phyloP scores from a whole-genome alignment of 2,113 vertebrate species.

The Geococcyx californianus region DNA sequence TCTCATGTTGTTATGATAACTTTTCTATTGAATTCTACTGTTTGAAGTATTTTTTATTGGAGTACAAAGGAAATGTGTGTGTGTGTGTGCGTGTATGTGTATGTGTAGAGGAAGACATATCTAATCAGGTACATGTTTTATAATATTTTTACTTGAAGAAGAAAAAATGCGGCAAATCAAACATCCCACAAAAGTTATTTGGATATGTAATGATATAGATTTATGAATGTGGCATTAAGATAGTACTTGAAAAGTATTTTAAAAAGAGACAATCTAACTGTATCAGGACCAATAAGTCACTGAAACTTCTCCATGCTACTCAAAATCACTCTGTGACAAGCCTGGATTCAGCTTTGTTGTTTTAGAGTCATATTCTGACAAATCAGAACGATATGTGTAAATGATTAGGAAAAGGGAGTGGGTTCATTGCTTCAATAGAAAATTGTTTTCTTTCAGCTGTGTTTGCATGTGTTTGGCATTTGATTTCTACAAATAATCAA shows the following conservation, averaged over 20 bases:
- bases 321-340: not conserved
- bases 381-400: not conserved
- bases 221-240: not conserved
- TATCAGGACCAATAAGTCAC: not conserved
- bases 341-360: not conserved
- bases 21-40: not conserved
- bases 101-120: accelerated
- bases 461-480: not conserved
- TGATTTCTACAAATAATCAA: not conserved
- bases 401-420: not conserved
- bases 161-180: accelerated
- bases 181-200: not conserved
- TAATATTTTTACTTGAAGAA: not conserved
- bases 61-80: not conserved
- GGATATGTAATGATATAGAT: not conserved
- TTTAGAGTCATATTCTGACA: not conserved
- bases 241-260: not conserved
- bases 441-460: not conserved
- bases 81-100: too few species aligned
- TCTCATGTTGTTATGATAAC: accelerated
- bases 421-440: not conserved
- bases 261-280: not conserved
- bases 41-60: not conserved
- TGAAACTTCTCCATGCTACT: not conserved
- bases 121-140: not conserved